Evolutionary conservation across 2,888 invertebrate genomes (phyloP).

Genomic region (Plagodis dolabraria): DNA sequence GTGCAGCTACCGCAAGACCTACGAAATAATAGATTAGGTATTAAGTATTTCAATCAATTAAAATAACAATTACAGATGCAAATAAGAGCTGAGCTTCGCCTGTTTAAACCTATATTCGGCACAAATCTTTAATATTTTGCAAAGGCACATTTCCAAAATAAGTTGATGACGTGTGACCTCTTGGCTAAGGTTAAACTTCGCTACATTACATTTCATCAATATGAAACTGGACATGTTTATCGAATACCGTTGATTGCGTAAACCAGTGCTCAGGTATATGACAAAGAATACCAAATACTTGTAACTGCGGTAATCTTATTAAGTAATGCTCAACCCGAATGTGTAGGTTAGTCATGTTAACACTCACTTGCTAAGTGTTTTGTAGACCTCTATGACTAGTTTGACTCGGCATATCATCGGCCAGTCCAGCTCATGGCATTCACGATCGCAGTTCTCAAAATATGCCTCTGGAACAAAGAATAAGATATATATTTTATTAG

Average conservation of each 20-base stretch:
- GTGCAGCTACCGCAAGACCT: conserved; percentile 89
- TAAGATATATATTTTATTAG: no score
- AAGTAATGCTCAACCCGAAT: conserved; percentile 11
- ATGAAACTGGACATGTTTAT: no score
- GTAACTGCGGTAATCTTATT: background rate
- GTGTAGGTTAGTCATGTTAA: conserved; percentile 7
- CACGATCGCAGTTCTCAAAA: conserved; percentile 90
- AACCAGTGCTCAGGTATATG: background rate
- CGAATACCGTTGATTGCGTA: background rate
- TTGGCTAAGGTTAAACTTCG: no score
- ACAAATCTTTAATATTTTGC: no score
- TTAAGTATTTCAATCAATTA: no score
- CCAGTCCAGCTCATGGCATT: conserved; percentile 90
- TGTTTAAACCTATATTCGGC: no score
- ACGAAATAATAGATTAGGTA: conserved; percentile 21
- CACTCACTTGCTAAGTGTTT: conserved; percentile 88
- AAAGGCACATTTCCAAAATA: no score
- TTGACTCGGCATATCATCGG: conserved; percentile 92
- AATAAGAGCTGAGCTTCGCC: no score
- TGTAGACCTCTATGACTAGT: conserved; percentile 89
- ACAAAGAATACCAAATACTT: conserved; percentile 1
- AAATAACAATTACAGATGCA: no score
- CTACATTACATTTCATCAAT: no score
- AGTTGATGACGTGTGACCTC: no score
- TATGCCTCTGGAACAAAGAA: conserved; percentile 86